Percentiles rank a stretch among this genome's conserved stretches.
phyloP scores from a whole-genome alignment of 2,888 invertebrate species.

The Nomada flava region DNA sequence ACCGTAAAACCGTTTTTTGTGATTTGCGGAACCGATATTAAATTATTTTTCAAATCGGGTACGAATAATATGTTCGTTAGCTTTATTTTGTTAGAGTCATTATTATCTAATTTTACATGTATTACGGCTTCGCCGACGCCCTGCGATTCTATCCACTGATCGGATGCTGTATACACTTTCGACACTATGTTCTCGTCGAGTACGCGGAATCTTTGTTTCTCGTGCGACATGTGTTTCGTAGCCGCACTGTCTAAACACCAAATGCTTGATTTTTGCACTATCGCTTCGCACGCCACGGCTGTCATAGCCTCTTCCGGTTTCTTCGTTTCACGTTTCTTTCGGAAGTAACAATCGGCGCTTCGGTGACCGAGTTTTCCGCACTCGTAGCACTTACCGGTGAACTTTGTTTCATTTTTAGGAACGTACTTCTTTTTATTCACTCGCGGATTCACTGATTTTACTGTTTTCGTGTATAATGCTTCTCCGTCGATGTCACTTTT shows the following conservation, averaged over 20 bases:
- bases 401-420: not conserved
- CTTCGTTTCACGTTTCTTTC: not conserved
- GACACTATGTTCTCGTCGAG: not conserved
- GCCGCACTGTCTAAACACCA: not conserved
- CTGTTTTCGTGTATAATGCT: not conserved
- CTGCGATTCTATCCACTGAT: slow-evolving; percentile 3
- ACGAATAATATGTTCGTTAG: no score
- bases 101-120: no score
- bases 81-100: no score
- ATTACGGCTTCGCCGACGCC: slow-evolving; percentile 31
- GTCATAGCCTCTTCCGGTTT: slow-evolving; percentile 18
- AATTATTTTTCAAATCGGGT: no score
- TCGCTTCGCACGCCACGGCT: not conserved
- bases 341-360: not conserved
- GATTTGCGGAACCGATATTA: no score
- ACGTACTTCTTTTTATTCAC: not conserved
- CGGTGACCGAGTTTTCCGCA: not conserved
- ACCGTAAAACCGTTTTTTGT: no score
- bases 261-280: not conserved
- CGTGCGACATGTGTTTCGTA: slow-evolving; percentile 5
- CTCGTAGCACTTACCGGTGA: not conserved
- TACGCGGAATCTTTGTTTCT: not conserved
- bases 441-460: not conserved
- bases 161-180: slow-evolving; percentile 14
- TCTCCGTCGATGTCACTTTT: not conserved